Evolutionary conservation across 2,797 vertebrate species (phyloP).

Genomic region (Xiphorhynchus erythropygius): DNA sequence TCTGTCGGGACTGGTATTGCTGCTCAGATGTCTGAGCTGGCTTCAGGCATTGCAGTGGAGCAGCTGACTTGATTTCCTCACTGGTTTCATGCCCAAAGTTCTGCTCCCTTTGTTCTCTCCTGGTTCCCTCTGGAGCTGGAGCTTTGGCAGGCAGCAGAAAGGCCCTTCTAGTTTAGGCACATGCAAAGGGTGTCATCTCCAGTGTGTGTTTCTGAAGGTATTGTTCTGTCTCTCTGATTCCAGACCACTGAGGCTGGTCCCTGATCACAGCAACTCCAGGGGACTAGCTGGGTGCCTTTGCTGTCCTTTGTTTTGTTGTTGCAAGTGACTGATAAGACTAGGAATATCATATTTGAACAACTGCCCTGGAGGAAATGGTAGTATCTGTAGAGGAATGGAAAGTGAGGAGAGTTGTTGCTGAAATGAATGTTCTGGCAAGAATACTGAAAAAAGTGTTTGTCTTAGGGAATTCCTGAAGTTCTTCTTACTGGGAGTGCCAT

Average conservation of each 20-base stretch:
- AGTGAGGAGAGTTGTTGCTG: neutral
- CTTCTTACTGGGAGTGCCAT: neutral
- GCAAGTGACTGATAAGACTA: neutral
- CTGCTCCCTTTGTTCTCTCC: neutral
- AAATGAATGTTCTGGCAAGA: neutral
- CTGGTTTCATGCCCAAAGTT: neutral
- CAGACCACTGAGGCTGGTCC: neutral
- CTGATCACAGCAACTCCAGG: neutral
- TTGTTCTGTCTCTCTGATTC: neutral
- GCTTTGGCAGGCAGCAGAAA: neutral
- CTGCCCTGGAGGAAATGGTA: neutral
- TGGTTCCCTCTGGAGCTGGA: neutral
- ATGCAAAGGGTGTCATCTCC: neutral
- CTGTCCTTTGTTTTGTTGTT: neutral
- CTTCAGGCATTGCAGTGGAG: neutral
- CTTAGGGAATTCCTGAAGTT: neutral
- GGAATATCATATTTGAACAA: neutral
- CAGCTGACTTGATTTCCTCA: neutral
- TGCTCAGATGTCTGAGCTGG: neutral
- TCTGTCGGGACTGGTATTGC: neutral
- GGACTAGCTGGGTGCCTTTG: neutral
- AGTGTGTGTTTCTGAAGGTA: neutral
- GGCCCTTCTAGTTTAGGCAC: neutral
- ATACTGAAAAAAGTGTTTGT: neutral
- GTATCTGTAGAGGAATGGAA: neutral